Percentiles rank a stretch among this genome's conserved stretches.
Conservation (phyloP, 2,797 vertebrate genomes). For the Melanotaenia boesemani region DNA sequence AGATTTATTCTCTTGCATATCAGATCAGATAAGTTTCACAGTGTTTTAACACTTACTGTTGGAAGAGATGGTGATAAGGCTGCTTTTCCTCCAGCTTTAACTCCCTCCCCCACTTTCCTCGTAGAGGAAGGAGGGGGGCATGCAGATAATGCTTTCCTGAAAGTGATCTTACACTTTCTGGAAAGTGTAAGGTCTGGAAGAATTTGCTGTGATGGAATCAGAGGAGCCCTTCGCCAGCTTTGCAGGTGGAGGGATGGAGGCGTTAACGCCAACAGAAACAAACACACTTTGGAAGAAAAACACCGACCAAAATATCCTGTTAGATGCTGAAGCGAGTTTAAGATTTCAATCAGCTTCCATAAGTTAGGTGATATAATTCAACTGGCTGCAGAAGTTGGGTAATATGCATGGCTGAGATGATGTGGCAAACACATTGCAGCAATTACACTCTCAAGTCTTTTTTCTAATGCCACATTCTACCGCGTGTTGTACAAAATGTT, state of each 20-base stretch:
- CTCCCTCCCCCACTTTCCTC: not conserved
- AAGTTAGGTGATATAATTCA: conserved; percentile 9
- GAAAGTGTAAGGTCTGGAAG: conserved; percentile 29
- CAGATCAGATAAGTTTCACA: conserved; percentile 81
- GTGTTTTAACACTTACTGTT: conserved; percentile 81
- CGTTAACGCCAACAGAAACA: conserved; percentile 18
- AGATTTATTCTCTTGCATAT: conserved; percentile 74
- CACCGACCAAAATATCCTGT: conserved; percentile 8
- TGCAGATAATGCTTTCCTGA: conserved; percentile 71
- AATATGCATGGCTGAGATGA: conserved; percentile 18
- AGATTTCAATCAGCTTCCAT: not conserved
- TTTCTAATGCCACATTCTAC: conserved; percentile 31
- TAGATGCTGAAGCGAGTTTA: not conserved
- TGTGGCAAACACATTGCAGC: conserved; percentile 45
- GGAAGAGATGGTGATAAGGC: conserved; percentile 69
- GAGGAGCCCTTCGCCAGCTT: conserved; percentile 39
- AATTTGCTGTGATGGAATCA: conserved; percentile 38
- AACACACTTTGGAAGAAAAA: conserved; percentile 12
- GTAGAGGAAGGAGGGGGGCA: not conserved
- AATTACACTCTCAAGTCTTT: conserved; percentile 16
- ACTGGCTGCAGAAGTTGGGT: conserved; percentile 8
- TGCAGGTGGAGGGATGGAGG: conserved; percentile 3
- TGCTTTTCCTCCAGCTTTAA: conserved; percentile 13
- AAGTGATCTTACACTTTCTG: conserved; percentile 53
- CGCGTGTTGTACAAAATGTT: conserved; percentile 51